phyloP scores from a whole-genome alignment of 1,140 invertebrate genomes.

The Luehdorfia chinensis region DNA sequence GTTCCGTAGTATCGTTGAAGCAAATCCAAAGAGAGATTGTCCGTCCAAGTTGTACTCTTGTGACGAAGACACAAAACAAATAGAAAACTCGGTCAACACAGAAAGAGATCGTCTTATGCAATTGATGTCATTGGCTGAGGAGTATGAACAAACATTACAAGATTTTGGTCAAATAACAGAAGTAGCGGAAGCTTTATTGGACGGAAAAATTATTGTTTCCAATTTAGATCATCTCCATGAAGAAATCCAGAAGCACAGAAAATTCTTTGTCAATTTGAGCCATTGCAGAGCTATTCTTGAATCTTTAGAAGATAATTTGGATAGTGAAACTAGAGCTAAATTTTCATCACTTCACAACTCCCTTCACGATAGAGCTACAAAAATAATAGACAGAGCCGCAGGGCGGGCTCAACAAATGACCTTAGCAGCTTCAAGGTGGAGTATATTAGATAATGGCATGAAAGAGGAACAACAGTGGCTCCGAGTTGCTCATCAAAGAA shows the following conservation, averaged over 20 bases:
- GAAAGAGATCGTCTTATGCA: slow-evolving; percentile 87
- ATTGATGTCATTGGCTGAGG: slow-evolving; percentile 84
- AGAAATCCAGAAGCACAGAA: slow-evolving; percentile 92
- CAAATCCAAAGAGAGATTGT: slow-evolving; percentile 73
- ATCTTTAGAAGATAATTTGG: slow-evolving; percentile 89
- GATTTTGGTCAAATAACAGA: slow-evolving; percentile 91
- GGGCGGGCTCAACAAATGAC: slow-evolving; percentile 88
- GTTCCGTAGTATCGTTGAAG: slow-evolving; percentile 48
- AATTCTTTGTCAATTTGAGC: slow-evolving; percentile 92
- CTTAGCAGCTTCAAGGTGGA: slow-evolving; percentile 89
- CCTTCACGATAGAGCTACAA: slow-evolving; percentile 84
- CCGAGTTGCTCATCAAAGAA: slow-evolving; percentile 86
- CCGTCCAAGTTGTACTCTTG: slow-evolving; percentile 81
- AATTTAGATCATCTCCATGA: slow-evolving; percentile 88
- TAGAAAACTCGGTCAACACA: slow-evolving; percentile 81
- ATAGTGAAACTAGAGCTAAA: slow-evolving; percentile 85
- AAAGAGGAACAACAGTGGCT: slow-evolving; percentile 90
- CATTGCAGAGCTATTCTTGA: slow-evolving; percentile 90
- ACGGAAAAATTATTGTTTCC: slow-evolving; percentile 84
- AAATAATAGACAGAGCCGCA: slow-evolving; percentile 87
- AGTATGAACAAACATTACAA: slow-evolving; percentile 90
- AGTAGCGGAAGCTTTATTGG: slow-evolving; percentile 86
- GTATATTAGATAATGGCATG: slow-evolving; percentile 86
- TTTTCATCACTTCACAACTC: slow-evolving; percentile 86
- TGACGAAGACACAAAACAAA: slow-evolving; percentile 81